Percentiles rank a stretch among this genome's conserved stretches.
Conservation (phyloP, 1,140 invertebrate genomes). For the Batillaria attramentaria region DNA sequence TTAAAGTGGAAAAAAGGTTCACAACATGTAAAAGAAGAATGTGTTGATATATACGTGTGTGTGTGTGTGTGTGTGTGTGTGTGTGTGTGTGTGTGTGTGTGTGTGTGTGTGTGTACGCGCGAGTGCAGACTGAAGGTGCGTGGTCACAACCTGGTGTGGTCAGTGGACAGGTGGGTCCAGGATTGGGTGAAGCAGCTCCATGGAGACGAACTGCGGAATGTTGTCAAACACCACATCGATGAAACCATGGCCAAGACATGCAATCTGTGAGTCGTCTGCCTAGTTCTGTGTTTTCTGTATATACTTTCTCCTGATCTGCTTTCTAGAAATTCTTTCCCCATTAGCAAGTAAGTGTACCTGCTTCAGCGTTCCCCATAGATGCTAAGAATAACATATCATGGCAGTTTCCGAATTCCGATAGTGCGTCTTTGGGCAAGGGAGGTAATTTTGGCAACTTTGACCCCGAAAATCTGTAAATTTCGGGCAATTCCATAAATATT, state of each 20-base stretch:
- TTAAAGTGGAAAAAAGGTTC: background rate
- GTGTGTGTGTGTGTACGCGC: background rate
- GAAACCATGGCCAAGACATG: slow-evolving; percentile 44
- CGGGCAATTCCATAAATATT: too few relatives aligned
- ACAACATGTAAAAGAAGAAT: background rate
- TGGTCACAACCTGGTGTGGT: slow-evolving; percentile 62
- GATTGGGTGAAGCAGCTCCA: slow-evolving; percentile 47
- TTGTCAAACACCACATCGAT: slow-evolving; percentile 47
- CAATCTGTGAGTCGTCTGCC: slow-evolving; percentile 59
- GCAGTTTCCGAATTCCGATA: too few relatives aligned
- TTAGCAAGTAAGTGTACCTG: too few relatives aligned
- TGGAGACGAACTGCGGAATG: slow-evolving; percentile 35
- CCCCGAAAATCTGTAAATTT: too few relatives aligned
- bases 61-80: background rate
- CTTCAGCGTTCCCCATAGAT: too few relatives aligned
- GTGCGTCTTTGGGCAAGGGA: too few relatives aligned
- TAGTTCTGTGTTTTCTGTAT: too few relatives aligned
- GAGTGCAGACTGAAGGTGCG: slow-evolving; percentile 51
- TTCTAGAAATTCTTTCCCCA: too few relatives aligned
- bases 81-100: background rate
- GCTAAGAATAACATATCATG: too few relatives aligned
- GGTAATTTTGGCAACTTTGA: too few relatives aligned
- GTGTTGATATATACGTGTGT: background rate
- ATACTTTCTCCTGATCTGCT: too few relatives aligned
- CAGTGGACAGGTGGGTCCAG: slow-evolving; percentile 33